Evolutionary conservation across 2,113 vertebrate species (phyloP).

Genomic region (Hemibagrus wyckioides): DNA sequence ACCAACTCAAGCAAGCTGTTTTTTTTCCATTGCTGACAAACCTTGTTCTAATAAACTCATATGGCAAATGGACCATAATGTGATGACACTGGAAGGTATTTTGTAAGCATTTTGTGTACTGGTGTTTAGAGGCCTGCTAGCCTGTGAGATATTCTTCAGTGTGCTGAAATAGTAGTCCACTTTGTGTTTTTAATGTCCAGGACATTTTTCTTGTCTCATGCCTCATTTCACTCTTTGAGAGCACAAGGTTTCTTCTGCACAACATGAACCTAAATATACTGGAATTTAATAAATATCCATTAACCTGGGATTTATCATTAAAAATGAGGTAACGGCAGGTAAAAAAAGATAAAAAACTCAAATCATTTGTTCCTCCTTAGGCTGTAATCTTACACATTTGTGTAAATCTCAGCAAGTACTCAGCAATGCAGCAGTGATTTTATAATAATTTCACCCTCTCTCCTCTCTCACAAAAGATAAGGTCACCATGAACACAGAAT

Average conservation of each 20-base stretch:
- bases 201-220: not conserved
- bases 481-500: not conserved
- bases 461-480: not conserved
- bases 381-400: not conserved
- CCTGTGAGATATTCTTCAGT: not conserved
- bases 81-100: not conserved
- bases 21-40: not conserved
- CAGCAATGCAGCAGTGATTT: not conserved
- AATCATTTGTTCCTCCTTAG: not conserved
- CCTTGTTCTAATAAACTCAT: not conserved
- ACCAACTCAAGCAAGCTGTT: not conserved
- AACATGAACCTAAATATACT: not conserved
- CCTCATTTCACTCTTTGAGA: not conserved
- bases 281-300: not conserved
- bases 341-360: not conserved
- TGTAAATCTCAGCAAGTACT: not conserved
- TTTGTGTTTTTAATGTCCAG: not conserved
- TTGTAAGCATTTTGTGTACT: not conserved
- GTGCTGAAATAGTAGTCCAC: not conserved
- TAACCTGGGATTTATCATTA: not conserved
- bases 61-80: not conserved
- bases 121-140: not conserved
- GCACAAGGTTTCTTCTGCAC: not conserved
- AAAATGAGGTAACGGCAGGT: not conserved
- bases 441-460: not conserved